phyloP scores from a whole-genome alignment of 2,888 invertebrate species.

The Plemyria rubiginata region DNA sequence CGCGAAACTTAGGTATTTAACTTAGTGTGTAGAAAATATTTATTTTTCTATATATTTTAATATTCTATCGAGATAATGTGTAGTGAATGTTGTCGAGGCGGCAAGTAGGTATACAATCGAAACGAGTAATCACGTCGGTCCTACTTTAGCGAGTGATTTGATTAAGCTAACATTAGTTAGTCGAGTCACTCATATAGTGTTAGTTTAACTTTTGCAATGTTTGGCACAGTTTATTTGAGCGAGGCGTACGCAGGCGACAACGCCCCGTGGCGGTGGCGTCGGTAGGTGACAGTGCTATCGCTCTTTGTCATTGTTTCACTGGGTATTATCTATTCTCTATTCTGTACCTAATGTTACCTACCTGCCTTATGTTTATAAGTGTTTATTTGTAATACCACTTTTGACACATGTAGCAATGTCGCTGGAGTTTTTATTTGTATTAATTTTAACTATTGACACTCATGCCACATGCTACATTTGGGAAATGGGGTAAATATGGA shows the following conservation, averaged over 20 bases:
- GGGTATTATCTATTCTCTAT: conserved; percentile 73
- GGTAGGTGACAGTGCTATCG: conserved; percentile 51
- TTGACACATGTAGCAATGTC: conserved; percentile 86
- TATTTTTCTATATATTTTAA: conserved; percentile 78
- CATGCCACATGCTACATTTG: conserved; percentile 84
- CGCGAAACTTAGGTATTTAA: conserved; percentile 82
- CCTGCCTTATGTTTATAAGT: conserved; percentile 80
- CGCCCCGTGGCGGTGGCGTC: conserved; percentile 25
- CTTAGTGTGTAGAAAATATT: conserved; percentile 85
- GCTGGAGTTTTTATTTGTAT: conserved; percentile 74
- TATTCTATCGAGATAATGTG: conserved; percentile 85
- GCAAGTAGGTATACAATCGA: conserved; percentile 66
- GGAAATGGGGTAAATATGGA: conserved; percentile 89
- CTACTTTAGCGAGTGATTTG: conserved; percentile 49
- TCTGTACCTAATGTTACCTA: conserved; percentile 82
- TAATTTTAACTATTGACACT: conserved; percentile 77
- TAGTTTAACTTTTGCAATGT: conserved; percentile 34
- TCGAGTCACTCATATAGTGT: conserved; percentile 27
- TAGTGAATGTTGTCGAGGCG: conserved; percentile 82
- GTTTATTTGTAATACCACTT: conserved; percentile 86
- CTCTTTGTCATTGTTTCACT: conserved; percentile 82
- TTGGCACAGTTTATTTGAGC: conserved; percentile 21
- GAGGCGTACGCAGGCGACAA: conserved; percentile 35
- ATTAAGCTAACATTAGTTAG: conserved; percentile 20
- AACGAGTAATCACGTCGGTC: conserved; percentile 52